Evolutionary conservation across 2,888 invertebrate species (phyloP), one percentile per base, ranked within the genome.

Genomic region (Julus scanicus): DNA sequence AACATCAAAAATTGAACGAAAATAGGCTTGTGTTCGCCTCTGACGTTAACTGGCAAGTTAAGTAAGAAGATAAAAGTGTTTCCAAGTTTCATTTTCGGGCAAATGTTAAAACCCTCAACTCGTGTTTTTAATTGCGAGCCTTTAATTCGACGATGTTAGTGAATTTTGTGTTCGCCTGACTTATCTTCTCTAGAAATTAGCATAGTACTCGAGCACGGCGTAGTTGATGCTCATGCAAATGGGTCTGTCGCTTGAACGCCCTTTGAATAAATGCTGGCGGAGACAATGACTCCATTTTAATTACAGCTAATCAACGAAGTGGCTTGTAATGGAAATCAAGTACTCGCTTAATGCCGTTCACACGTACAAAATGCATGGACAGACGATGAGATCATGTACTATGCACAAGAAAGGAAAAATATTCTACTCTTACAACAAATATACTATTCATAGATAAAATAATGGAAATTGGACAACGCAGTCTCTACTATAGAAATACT

Each of bases 281-380:
- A 71, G 71, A 71, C 71, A 71, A 71, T 71, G 71, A n/a, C 71
- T 71, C 71, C 71, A 71, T 71, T 71, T 71, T 71, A 71, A 71
- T 71, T 71, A 71, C 71, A 71, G 71, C 71, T 71, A 71, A 71
- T 71, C 71, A 71, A 71, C 71, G 71, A 71, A 71, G 71, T 71
- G 71, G 71, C 71, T 71, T 71, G 71, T 71, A 71, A 71, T 71
- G 71, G 71, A 71, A 71, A 71, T 71, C 71, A 71, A 71, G 71
- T 29, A 29, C 71, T 71, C 29, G 11, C 71, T 71, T 71, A 71
- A 71, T 20, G 71, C n/a, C 71, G 71, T 29, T 71, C 29, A n/a
- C 71, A 71, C 71, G 8, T 11, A 71, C 9, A 29, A n/a, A 20
- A n/a, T 11, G 71, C 71, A 9, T 4, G 57, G 11, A 15, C 15